Conservation (phyloP, 2,113 vertebrate species). For the Mixornis gularis region DNA sequence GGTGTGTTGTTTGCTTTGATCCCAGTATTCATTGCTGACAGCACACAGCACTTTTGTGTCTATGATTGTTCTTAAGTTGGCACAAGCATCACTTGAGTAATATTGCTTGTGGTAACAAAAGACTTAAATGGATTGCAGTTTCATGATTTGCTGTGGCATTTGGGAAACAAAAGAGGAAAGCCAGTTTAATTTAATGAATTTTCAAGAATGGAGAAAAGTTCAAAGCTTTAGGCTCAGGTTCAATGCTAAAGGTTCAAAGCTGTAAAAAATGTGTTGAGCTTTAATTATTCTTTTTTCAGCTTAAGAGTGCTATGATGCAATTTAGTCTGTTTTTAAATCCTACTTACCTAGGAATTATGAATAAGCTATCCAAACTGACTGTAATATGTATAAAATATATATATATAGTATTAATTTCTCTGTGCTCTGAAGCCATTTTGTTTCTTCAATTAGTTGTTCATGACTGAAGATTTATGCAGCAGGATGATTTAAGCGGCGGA, state of each 20-base stretch:
- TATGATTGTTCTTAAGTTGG: not conserved
- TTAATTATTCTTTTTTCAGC: not conserved
- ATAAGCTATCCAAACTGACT: not conserved
- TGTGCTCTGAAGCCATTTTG: not conserved
- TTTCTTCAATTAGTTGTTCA: not conserved
- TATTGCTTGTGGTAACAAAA: not conserved
- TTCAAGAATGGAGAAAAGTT: not conserved
- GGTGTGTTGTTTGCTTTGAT: not conserved
- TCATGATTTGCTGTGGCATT: not conserved
- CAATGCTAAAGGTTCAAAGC: not conserved
- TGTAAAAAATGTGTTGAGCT: not conserved
- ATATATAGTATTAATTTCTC: not conserved
- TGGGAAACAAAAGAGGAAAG: conserved; percentile 1
- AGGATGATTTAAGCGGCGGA: not conserved
- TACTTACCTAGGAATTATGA: not conserved
- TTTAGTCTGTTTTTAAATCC: not conserved
- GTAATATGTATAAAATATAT: not conserved
- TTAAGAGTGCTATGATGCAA: not conserved
- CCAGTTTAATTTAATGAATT: not conserved
- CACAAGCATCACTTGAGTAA: not conserved
- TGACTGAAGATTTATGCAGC: not conserved
- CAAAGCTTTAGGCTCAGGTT: not conserved
- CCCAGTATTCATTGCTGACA: not conserved
- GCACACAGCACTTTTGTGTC: not conserved
- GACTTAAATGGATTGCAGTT: not conserved